phyloP scores from a whole-genome alignment of 2,888 invertebrate genomes.

The Calliopum simillimum region DNA sequence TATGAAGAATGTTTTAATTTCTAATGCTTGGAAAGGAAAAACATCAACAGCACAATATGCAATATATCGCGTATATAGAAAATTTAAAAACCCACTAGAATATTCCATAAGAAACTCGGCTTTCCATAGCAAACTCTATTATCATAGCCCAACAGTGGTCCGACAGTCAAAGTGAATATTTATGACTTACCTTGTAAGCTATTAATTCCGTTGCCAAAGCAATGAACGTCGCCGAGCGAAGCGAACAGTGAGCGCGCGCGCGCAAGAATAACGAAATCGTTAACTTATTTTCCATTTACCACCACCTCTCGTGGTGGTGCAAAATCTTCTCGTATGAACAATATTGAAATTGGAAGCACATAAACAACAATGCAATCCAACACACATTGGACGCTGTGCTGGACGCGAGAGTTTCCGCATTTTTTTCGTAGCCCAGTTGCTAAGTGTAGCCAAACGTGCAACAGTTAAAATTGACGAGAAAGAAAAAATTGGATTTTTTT shows the following conservation, averaged over 20 bases:
- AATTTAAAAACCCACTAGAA: too few species aligned
- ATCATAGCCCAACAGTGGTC: too few species aligned
- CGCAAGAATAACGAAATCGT: neutral
- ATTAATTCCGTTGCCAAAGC: neutral
- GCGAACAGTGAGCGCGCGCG: neutral
- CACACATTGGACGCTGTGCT: neutral
- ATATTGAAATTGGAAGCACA: neutral
- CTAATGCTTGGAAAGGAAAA: too few species aligned
- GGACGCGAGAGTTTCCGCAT: neutral
- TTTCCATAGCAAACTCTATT: too few species aligned
- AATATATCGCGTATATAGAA: too few species aligned
- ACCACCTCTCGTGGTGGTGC: neutral
- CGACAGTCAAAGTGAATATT: neutral
- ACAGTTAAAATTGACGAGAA: slow-evolving; percentile 1
- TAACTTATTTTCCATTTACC: neutral
- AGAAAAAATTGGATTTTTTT: slow-evolving; percentile 4
- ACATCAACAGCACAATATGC: too few species aligned
- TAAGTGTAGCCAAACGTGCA: slow-evolving; percentile 41
- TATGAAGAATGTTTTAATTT: too few species aligned
- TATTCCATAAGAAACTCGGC: too few species aligned
- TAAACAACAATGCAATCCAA: neutral
- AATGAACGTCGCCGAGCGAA: slow-evolving; percentile 1
- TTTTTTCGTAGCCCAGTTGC: slow-evolving; percentile 37
- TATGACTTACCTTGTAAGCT: neutral
- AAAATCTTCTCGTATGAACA: neutral